Evolutionary conservation across 2,888 invertebrate species (phyloP).

Genomic region (Thyatira batis): DNA sequence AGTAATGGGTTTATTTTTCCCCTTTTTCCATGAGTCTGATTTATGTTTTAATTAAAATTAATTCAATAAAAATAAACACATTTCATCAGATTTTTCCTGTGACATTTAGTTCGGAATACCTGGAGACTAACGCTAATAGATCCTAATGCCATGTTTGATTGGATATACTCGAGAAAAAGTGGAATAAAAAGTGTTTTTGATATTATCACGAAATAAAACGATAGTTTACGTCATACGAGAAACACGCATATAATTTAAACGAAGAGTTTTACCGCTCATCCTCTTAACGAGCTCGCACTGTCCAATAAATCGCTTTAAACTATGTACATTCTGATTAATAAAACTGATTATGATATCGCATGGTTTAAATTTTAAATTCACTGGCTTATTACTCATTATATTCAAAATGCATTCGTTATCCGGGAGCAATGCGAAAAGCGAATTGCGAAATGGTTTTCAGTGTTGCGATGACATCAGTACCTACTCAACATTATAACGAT

Average conservation of each 20-base stretch:
- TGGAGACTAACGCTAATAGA: too few species aligned
- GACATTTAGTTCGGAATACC: too few species aligned
- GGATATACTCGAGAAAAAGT: too few species aligned
- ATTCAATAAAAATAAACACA: constrained; percentile 19
- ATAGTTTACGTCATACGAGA: constrained; percentile 53
- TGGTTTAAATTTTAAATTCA: constrained; percentile 56
- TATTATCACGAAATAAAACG: constrained; percentile 39
- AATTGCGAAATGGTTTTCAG: constrained; percentile 30
- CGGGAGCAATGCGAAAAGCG: constrained; percentile 25
- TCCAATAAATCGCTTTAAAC: constrained; percentile 68
- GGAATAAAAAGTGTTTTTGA: too few species aligned
- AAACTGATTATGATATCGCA: constrained; percentile 63
- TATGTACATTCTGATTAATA: constrained; percentile 67
- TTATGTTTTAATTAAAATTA: constrained; percentile 6
- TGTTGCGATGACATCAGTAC: constrained; percentile 14
- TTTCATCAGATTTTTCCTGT: constrained; percentile 17
- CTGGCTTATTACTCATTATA: constrained; percentile 50
- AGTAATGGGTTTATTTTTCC: constrained; percentile 4
- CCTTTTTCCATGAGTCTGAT: not conserved
- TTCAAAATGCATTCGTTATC: constrained; percentile 49
- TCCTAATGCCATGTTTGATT: too few species aligned
- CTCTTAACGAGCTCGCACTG: constrained; percentile 65
- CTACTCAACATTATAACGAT: too few species aligned
- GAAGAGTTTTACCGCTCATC: constrained; percentile 63
- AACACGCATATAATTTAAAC: constrained; percentile 60